Conservation (phyloP, 2,888 invertebrate species). For the Calliphora vomitoria region DNA sequence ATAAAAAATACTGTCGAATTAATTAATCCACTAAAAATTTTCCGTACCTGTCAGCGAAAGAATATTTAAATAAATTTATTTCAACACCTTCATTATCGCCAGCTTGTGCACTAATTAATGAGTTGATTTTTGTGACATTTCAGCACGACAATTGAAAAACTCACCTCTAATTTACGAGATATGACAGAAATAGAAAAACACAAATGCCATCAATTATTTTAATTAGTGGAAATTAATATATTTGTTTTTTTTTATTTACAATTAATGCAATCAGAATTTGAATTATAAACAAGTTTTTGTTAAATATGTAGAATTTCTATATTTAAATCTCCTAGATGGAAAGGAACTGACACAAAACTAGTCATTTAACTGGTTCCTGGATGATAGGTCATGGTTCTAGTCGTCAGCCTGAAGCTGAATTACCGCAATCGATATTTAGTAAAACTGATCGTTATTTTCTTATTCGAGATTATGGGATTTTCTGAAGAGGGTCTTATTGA, state of each 20-base stretch:
- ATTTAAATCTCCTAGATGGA: too few species aligned
- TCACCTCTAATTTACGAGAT: background rate
- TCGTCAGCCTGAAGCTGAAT: too few species aligned
- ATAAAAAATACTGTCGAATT: background rate
- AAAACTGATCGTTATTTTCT: too few species aligned
- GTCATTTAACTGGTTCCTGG: too few species aligned
- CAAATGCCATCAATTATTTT: background rate
- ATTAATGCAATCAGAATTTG: too few species aligned
- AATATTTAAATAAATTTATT: constrained; percentile 1
- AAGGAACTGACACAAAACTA: too few species aligned
- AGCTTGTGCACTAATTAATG: constrained; percentile 6
- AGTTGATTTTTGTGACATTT: background rate
- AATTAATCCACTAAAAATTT: constrained; percentile 2
- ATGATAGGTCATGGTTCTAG: too few species aligned
- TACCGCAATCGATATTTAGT: too few species aligned
- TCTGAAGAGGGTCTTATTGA: too few species aligned
- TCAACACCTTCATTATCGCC: constrained; percentile 27
- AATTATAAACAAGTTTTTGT: too few species aligned
- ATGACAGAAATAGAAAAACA: background rate
- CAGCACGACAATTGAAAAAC: background rate
- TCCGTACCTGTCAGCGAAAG: background rate
- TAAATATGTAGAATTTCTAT: too few species aligned
- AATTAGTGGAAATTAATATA: background rate
- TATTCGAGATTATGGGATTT: too few species aligned
- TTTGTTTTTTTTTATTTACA: background rate